phyloP scores from a whole-genome alignment of 2,113 vertebrate species.

The Peromyscus polionotus region DNA sequence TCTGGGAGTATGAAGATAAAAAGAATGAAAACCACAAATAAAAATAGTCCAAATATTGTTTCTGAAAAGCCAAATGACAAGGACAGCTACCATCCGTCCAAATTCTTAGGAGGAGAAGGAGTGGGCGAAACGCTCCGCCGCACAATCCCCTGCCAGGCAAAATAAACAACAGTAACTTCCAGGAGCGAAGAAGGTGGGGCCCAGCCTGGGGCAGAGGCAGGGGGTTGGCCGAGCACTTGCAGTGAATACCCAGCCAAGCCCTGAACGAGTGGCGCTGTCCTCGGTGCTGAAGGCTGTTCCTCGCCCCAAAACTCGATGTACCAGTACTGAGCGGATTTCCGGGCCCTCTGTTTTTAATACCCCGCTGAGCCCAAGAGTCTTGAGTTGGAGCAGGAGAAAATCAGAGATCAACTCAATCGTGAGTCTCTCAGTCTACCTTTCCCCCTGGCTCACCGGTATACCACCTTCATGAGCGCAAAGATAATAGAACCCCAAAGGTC shows the following conservation, averaged over 20 bases:
- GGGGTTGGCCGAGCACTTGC: not conserved
- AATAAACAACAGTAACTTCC: not conserved
- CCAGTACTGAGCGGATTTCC: not conserved
- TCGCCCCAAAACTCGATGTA: not conserved
- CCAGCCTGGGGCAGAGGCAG: not conserved
- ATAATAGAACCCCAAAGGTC: not conserved
- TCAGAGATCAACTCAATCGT: conserved; percentile 1
- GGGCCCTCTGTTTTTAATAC: not conserved
- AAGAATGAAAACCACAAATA: conserved; percentile 44
- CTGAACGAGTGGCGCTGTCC: conserved; percentile 15
- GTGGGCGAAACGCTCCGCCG: not conserved
- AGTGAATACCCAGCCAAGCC: not conserved
- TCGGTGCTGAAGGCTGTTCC: conserved; percentile 65
- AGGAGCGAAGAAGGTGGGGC: not conserved
- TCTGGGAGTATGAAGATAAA: conserved; percentile 40
- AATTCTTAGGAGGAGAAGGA: not conserved
- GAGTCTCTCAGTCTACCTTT: not conserved
- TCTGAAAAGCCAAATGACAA: conserved; percentile 22
- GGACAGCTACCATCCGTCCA: not conserved
- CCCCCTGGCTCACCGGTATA: not conserved
- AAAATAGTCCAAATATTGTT: conserved; percentile 34
- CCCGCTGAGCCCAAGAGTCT: not conserved
- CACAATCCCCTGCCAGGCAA: not conserved
- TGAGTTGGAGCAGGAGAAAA: conserved; percentile 5
- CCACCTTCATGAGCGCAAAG: not conserved